Conservation (phyloP, 2,888 invertebrate species). For the Pedicia rivosa region DNA sequence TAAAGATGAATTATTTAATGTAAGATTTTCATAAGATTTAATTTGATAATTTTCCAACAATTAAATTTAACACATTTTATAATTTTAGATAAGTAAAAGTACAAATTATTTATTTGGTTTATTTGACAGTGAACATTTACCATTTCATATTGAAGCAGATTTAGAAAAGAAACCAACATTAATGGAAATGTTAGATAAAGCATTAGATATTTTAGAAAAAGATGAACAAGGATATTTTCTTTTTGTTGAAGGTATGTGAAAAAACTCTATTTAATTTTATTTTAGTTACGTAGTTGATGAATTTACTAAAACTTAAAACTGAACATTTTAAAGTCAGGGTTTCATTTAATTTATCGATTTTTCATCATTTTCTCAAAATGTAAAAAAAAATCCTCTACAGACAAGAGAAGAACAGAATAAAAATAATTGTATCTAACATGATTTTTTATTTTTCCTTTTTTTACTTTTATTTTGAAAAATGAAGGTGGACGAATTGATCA, state of each 20-base stretch:
- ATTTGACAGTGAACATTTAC: constrained; percentile 50
- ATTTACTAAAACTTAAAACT: not conserved
- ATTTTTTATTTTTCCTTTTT: not conserved
- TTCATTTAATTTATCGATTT: too few relatives aligned
- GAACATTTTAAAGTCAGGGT: too few relatives aligned
- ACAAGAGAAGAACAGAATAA: not conserved
- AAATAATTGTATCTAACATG: not conserved
- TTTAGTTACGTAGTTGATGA: not conserved
- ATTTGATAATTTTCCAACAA: constrained; percentile 11
- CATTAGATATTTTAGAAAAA: constrained; percentile 47
- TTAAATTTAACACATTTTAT: too few relatives aligned
- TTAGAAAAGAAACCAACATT: constrained; percentile 43
- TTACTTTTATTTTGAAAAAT: too few relatives aligned
- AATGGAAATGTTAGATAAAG: constrained; percentile 57
- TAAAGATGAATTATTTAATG: constrained; percentile 40
- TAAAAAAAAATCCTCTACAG: too few relatives aligned
- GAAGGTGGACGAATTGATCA: constrained; percentile 60
- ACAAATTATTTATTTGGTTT: constrained; percentile 54
- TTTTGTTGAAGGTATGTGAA: constrained; percentile 42
- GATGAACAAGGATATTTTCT: constrained; percentile 55
- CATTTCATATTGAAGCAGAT: constrained; percentile 50
- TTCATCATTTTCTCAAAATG: too few relatives aligned
- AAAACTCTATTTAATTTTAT: not conserved
- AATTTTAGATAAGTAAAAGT: constrained; percentile 27
- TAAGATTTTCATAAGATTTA: too few relatives aligned